phyloP scores from a whole-genome alignment of 2,113 vertebrate species.

The Desmodus rotundus region DNA sequence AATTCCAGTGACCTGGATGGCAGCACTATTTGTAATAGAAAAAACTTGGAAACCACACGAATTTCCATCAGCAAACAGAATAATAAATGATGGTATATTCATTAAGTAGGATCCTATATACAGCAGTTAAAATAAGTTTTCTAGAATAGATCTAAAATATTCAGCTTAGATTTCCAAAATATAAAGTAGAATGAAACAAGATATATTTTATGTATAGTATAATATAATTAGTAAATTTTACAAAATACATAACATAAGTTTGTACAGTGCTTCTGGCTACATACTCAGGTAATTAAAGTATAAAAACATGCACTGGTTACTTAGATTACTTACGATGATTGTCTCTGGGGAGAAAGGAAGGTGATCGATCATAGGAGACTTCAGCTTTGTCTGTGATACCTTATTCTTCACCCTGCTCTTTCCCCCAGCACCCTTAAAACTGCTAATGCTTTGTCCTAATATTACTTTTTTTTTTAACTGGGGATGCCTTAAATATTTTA shows the following conservation, averaged over 20 bases:
- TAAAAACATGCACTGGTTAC: neutral
- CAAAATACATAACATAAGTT: neutral
- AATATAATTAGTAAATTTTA: neutral
- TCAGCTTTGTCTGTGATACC: neutral
- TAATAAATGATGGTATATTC: neutral
- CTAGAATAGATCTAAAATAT: neutral
- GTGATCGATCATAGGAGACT: neutral
- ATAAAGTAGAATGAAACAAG: neutral
- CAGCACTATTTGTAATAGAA: neutral
- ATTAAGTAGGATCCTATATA: neutral
- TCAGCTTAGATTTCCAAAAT: neutral
- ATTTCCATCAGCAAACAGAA: neutral
- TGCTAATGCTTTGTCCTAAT: neutral
- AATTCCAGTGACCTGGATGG: neutral
- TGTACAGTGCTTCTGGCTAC: neutral
- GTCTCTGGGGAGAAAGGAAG: neutral
- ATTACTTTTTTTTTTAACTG: neutral
- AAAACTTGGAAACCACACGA: neutral
- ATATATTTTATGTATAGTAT: neutral
- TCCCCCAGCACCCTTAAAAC: neutral
- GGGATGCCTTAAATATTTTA: neutral
- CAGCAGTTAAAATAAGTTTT: neutral
- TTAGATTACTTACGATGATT: neutral
- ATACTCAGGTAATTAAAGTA: neutral
- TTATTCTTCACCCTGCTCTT: neutral